Evolutionary conservation across 2,888 invertebrate genomes (phyloP), one percentile per base, ranked within the genome.

Genomic region (Tetragonula carbonaria): DNA sequence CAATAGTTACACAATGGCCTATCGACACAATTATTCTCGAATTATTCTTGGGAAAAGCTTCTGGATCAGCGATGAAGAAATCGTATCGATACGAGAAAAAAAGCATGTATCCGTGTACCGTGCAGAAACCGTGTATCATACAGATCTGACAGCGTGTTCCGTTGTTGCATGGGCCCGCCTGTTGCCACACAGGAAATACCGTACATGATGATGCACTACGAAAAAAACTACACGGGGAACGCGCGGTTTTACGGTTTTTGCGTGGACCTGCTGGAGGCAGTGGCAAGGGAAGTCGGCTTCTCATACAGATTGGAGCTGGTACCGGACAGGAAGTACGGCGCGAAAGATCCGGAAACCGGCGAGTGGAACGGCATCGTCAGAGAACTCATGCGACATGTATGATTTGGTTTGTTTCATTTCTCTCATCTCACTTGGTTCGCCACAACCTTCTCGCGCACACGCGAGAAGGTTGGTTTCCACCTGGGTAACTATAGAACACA

Each of bases 171-270:
- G 88, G 85, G 79, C 76, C 70, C 82, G 45, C 79, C 78, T 14
- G 79, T 82, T 87, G 84, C 79, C 87, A 86, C 81, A 82, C 94
- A 97, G 97, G 97, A 97, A 94, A 96, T 95, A 62, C 97, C 97
- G 0, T 97, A 97, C 94, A 96, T 97, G 87, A 97, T 97, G 97
- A 96, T 97, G 96, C 96, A 96, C 92, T 95, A 95, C 87, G 96
- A 95, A 84, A 96, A 96, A 94, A 97, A 97, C 93, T 96, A 96
- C 94, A 96, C 96, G 18, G 97, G 97, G 68, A 97, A 97, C 93
- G 96, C 96, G 87, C 95, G 97, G 81, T 97, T 97, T 95, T 97
- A 96, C 94, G 97, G 97, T 74, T 97, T 97, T 95, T 97, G 97
- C 95, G 96, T 97, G 86, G 97, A 97, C 93, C 95, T 97, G 68